phyloP scores from a whole-genome alignment of 2,797 vertebrate genomes.

The Leontopithecus rosalia region DNA sequence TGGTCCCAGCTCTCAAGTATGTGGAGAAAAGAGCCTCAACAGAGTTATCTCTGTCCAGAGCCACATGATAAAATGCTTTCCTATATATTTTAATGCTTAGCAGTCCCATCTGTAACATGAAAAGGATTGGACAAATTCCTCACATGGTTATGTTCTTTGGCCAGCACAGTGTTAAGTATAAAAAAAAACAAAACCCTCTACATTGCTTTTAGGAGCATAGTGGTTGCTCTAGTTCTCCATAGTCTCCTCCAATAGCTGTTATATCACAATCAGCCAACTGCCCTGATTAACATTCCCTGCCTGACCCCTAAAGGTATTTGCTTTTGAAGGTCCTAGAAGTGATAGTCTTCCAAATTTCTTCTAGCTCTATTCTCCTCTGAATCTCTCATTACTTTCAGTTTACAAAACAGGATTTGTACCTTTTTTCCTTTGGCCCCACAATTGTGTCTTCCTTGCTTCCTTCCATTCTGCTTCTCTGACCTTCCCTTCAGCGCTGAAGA shows the following conservation, averaged over 20 bases:
- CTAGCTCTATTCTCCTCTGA: background rate
- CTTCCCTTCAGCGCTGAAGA: background rate
- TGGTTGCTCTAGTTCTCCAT: background rate
- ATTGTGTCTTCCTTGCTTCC: background rate
- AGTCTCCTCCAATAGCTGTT: background rate
- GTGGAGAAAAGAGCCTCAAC: background rate
- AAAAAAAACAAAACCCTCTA: background rate
- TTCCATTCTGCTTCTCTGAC: background rate
- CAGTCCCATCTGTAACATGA: background rate
- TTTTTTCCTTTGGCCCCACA: background rate
- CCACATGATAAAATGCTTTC: background rate
- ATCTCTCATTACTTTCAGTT: slow-evolving; percentile 11
- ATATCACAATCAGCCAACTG: background rate
- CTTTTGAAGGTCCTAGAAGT: background rate
- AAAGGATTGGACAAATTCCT: background rate
- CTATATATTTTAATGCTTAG: background rate
- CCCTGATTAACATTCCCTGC: background rate
- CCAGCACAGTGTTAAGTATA: background rate
- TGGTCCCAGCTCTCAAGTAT: background rate
- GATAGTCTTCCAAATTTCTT: background rate
- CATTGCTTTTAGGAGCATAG: background rate
- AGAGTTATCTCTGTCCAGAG: background rate
- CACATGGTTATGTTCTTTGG: background rate
- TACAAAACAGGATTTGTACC: background rate
- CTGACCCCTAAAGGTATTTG: background rate